These are phyloP conservation scores for Ornithoptera priamus DNA, from an alignment of 2,888 invertebrate genomes.

Conservation along the genomic window DNA sequence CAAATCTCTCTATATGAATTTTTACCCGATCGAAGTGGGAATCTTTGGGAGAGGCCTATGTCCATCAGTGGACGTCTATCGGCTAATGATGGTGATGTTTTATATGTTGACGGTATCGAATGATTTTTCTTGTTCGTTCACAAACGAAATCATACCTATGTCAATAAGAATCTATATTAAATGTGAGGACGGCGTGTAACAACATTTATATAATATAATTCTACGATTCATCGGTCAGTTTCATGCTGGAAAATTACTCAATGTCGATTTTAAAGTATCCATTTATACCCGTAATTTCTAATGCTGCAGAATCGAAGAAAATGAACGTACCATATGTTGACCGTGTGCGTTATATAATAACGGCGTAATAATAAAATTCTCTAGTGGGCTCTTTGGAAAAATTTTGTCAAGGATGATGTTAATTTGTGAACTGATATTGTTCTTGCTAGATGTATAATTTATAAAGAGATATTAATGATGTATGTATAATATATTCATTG, in stretches of 20 bases:
- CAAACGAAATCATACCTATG: too few species aligned
- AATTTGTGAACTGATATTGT: not conserved
- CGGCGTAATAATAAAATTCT: conserved; percentile 14
- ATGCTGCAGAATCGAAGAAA: conserved; percentile 9
- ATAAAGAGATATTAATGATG: too few species aligned
- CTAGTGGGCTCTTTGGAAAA: conserved; percentile 5
- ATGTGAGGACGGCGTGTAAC: not conserved
- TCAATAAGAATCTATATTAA: too few species aligned
- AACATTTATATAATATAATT: not conserved
- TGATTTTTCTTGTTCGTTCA: not conserved
- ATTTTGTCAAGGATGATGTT: conserved; percentile 4
- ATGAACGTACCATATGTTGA: not conserved
- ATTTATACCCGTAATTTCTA: conserved; percentile 6
- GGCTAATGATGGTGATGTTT: too few species aligned
- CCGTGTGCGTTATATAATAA: conserved; percentile 12
- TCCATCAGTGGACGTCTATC: too few species aligned
- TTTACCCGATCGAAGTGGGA: too few species aligned
- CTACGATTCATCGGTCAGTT: not conserved
- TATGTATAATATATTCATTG: too few species aligned
- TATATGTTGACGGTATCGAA: not conserved
- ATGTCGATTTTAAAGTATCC: not conserved
- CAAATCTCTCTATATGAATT: too few species aligned
- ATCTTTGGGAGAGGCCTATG: too few species aligned
- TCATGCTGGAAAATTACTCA: not conserved
- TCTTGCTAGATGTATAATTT: not conserved